Percentiles rank a stretch among this genome's conserved stretches.
Evolutionary conservation across 2,797 vertebrate species (phyloP).

Genomic region (Helostoma temminkii): DNA sequence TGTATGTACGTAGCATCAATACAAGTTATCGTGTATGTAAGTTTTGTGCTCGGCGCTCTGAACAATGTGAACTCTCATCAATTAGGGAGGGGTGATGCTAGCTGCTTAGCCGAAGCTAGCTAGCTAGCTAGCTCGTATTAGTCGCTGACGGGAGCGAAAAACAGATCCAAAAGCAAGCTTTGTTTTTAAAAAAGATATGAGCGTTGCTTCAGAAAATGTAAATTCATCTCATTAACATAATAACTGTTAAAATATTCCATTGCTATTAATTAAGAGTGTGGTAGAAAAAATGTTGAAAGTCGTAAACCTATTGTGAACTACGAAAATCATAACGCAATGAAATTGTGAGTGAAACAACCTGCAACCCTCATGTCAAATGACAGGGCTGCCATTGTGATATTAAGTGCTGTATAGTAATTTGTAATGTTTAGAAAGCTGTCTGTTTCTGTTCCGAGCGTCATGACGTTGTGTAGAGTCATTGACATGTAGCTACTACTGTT

Average conservation of each 20-base stretch:
- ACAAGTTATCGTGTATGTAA: rapidly evolving
- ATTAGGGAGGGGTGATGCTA: constrained; percentile 79
- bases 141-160: constrained; percentile 29
- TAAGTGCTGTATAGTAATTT: background rate
- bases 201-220: background rate
- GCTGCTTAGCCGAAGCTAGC: constrained; percentile 50
- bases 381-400: background rate
- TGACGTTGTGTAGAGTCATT: constrained; percentile 5
- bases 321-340: constrained; percentile 19
- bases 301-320: background rate
- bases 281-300: background rate
- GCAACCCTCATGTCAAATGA: background rate
- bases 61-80: background rate
- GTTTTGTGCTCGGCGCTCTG: rapidly evolving
- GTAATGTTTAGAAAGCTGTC: background rate
- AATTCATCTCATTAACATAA: background rate
- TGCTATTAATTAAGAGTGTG: background rate
- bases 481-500: background rate
- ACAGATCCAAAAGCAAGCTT: constrained; percentile 18
- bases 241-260: rapidly evolving
- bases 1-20: rapidly evolving
- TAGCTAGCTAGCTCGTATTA: constrained; percentile 13
- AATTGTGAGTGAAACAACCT: background rate
- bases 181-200: background rate
- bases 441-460: background rate